Conservation (phyloP, 2,888 invertebrate species). For the Empis stercorea region DNA sequence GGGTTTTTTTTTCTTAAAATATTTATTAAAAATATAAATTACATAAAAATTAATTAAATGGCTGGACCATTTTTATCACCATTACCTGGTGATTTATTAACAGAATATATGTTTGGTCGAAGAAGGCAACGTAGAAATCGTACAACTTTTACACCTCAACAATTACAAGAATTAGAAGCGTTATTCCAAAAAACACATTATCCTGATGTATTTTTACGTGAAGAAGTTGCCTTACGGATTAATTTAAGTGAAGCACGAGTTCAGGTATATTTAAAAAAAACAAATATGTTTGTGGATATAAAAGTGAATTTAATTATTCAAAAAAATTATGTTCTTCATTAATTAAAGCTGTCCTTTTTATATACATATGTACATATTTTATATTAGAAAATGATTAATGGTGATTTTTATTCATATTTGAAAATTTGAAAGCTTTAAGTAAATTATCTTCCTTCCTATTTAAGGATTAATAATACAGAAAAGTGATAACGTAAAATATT, state of each 20-base stretch:
- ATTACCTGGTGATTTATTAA: conserved; percentile 73
- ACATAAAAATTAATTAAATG: conserved; percentile 38
- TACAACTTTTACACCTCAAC: conserved; percentile 89
- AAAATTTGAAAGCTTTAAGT: too few relatives aligned
- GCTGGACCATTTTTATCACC: conserved; percentile 79
- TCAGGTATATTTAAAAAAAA: conserved; percentile 42
- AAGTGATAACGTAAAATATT: too few relatives aligned
- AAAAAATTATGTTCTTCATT: too few relatives aligned
- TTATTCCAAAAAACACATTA: conserved; percentile 91
- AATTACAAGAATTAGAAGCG: conserved; percentile 79
- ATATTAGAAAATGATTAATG: too few relatives aligned
- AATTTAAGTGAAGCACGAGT: conserved; percentile 87
- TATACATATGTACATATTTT: too few relatives aligned
- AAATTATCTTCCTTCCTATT: too few relatives aligned
- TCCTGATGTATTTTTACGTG: conserved; percentile 70
- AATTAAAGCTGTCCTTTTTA: too few relatives aligned
- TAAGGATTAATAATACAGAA: too few relatives aligned
- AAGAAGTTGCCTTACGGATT: conserved; percentile 83
- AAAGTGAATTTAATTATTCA: too few relatives aligned
- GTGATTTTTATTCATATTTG: too few relatives aligned
- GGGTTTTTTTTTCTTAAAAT: background rate
- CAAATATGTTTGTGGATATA: too few relatives aligned
- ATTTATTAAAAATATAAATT: background rate
- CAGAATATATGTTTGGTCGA: conserved; percentile 86
- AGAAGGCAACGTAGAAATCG: conserved; percentile 78